A percentile compares a stretch with the other conserved stretches of the same genome.
phyloP scores from a whole-genome alignment of 2,888 invertebrate genomes.

The Ellobium chinense region DNA sequence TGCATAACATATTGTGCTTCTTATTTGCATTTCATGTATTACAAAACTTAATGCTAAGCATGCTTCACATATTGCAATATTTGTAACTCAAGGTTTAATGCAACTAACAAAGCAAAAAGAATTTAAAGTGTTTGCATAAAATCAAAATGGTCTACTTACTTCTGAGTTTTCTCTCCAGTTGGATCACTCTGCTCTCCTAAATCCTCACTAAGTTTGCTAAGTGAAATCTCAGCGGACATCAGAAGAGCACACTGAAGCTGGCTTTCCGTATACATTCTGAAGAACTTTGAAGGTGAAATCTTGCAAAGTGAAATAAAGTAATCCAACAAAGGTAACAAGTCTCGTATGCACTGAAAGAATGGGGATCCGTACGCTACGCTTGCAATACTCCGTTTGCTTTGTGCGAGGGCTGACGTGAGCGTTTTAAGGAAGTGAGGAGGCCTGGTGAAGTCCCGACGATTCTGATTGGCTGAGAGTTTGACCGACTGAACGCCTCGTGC shows the following conservation, averaged over 20 bases:
- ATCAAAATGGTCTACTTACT: conserved; percentile 29
- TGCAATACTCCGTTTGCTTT: conserved; percentile 14
- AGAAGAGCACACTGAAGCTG: conserved; percentile 37
- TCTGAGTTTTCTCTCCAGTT: conserved; percentile 38
- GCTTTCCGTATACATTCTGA: conserved; percentile 41
- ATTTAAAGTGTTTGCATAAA: too few species aligned
- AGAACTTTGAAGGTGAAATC: background rate
- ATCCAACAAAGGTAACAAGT: too few species aligned
- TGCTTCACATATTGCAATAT: too few species aligned
- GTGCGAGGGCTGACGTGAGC: conserved; percentile 22
- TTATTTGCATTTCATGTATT: too few species aligned
- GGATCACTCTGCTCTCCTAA: conserved; percentile 41
- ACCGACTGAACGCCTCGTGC: conserved; percentile 34
- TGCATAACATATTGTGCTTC: too few species aligned
- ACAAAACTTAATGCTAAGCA: too few species aligned
- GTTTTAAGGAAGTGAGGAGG: conserved; percentile 8
- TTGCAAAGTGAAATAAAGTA: too few species aligned
- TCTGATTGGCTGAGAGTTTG: conserved; percentile 43
- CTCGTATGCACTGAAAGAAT: too few species aligned
- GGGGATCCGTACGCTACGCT: too few species aligned
- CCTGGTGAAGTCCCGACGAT: background rate
- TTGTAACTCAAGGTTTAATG: too few species aligned
- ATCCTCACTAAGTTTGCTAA: conserved; percentile 45
- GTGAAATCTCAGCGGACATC: conserved; percentile 40
- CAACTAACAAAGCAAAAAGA: too few species aligned